These are phyloP conservation scores for Turritopsis rubra DNA, from an alignment of 30 jellyfish, hydroid and myxozoan species.

Conservation along the genomic window DNA sequence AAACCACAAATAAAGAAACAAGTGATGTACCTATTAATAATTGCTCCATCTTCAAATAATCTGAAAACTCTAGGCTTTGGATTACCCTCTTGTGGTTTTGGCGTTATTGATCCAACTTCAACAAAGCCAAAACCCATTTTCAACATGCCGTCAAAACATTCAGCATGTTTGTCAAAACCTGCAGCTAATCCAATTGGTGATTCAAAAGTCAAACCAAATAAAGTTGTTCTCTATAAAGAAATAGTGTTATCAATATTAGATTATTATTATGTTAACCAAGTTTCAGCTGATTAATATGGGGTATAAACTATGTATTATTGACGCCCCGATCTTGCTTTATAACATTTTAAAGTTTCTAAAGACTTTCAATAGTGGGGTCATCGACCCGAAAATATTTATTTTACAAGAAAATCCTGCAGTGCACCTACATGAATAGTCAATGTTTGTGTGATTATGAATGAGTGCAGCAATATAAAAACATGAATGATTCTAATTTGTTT, in stretches of 20 bases:
- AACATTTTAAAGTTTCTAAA: no score
- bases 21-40: conserved; percentile 59
- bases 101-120: conserved; percentile 94
- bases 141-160: conserved; percentile 75
- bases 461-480: no score
- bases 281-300: no score
- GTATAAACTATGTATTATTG: no score
- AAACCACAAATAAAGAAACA: no score
- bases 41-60: conserved; percentile 62
- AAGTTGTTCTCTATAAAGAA: conserved; percentile 40
- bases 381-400: no score
- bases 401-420: no score
- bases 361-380: no score
- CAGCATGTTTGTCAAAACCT: conserved; percentile 93
- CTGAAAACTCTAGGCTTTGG: conserved; percentile 91
- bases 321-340: background rate
- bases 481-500: no score
- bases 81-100: conserved; percentile 88
- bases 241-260: background rate
- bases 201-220: conserved; percentile 55
- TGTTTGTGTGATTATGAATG: no score
- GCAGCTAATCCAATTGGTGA: conserved; percentile 97
- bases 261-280: no score
- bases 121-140: conserved; percentile 91
- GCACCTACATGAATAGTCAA: no score